Percentiles rank a stretch among this genome's conserved stretches.
phyloP scores from a whole-genome alignment of 2,888 invertebrate genomes.

The Nymphalis c-album region DNA sequence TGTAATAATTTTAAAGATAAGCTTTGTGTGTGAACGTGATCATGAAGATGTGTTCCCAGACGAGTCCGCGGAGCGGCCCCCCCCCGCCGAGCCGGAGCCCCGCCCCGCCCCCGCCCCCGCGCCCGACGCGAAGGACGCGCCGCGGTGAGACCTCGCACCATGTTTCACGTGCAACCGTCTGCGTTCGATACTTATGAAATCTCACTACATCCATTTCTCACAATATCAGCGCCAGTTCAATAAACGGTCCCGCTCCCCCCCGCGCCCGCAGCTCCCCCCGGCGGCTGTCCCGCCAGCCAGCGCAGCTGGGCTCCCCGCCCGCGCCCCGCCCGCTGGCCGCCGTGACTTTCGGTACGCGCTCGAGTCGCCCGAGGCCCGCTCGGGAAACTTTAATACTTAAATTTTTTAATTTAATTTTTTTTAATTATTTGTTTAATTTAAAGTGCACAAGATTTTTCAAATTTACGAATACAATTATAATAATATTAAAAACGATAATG shows the following conservation, averaged over 20 bases:
- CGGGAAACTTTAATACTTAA: too few species aligned
- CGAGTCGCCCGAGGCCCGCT: neutral
- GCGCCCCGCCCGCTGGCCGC: constrained; percentile 25
- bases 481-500: too few species aligned
- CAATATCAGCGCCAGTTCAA: too few species aligned
- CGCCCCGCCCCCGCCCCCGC: constrained; percentile 49
- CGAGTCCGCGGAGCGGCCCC: constrained; percentile 68
- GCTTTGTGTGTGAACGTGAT: too few species aligned
- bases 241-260: too few species aligned
- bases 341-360: neutral
- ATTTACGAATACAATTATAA: too few species aligned
- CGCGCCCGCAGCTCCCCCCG: constrained; percentile 55
- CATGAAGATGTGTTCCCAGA: constrained; percentile 49
- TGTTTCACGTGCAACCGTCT: neutral
- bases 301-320: constrained; percentile 69
- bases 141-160: neutral
- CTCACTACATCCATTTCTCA: too few species aligned
- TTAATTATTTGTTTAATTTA: too few species aligned
- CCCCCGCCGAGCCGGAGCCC: constrained; percentile 59
- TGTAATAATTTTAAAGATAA: too few species aligned
- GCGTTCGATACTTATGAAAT: neutral
- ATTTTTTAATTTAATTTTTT: too few species aligned
- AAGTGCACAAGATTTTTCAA: too few species aligned
- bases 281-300: constrained; percentile 65
- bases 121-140: neutral